Evolutionary conservation across 2,888 invertebrate genomes (phyloP), one percentile per base, ranked within the genome.

Genomic region (Zonitis immaculata): DNA sequence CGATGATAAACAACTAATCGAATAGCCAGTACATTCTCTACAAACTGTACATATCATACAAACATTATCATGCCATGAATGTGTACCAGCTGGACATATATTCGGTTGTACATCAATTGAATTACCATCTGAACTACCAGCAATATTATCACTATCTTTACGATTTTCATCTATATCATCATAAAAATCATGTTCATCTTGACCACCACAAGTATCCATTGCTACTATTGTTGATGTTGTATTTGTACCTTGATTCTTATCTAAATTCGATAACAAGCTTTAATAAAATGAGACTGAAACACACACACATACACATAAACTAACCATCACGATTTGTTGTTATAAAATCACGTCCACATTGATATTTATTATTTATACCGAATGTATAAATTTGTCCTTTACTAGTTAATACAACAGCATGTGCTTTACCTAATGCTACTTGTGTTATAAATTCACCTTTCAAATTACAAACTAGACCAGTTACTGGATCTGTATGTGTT

Each of bases 331-430:
- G 82, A 12, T 78, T 78, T 58, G 81, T 78, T 32, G 80, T 78
- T 22, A 80, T 61, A 68, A 89, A 91, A 65, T 92, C 92, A 58
- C 95, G 79, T 4, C 98, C 98, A 76, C 98, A 98, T 72, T 98
- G 98, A 1, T 95, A 95, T 73, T 96, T 95, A 73, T 98, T 97
- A 76, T 98, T 98, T 57, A 97, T 89, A 5, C 98, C 98, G 75
- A 97, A 96, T 0, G 97, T 95, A 73, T 88, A 96, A 3, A 97
- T 86, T 64, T 89, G 87, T 0, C 98, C 98, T 70, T 89, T 89
- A 62, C 84, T 87, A 11, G 90, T 93, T 9, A 98, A 78, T 0
- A 86, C 91, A 0, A 93, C 90, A n/a, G 91, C 90, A 69, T 98
- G 98, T 0, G 97, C 97, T 77, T 98, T 98, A 2, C 98, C 98